A percentile compares a stretch with the other conserved stretches of the same genome.
Evolutionary conservation across 2,888 invertebrate genomes (phyloP).

Genomic region (Operophtera brumata): DNA sequence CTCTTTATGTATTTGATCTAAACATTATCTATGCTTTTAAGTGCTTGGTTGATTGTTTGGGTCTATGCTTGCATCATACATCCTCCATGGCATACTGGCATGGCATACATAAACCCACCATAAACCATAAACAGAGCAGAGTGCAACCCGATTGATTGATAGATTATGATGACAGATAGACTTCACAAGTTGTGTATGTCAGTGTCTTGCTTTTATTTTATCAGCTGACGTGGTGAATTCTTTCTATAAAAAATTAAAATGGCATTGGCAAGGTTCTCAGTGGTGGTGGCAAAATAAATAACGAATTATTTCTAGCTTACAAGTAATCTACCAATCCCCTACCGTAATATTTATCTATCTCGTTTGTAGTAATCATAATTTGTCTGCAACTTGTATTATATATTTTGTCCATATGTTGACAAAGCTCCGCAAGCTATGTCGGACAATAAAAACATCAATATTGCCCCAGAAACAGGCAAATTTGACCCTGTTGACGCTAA

Average conservation of each 20-base stretch:
- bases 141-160: too few species aligned
- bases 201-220: slow-evolving; percentile 1
- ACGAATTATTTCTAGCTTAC: not conserved
- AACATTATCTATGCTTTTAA: too few species aligned
- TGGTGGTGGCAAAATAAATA: slow-evolving; percentile 57
- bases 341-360: not conserved
- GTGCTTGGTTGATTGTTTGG: too few species aligned
- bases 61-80: too few species aligned
- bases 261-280: slow-evolving; percentile 49
- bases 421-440: slow-evolving; percentile 64
- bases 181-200: slow-evolving; percentile 11
- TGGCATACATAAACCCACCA: too few species aligned
- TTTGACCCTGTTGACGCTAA: slow-evolving; percentile 54
- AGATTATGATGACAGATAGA: too few species aligned
- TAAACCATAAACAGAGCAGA: too few species aligned
- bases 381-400: slow-evolving; percentile 15
- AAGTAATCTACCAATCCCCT: not conserved
- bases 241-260: slow-evolving; percentile 41
- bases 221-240: slow-evolving; percentile 48
- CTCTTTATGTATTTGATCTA: too few species aligned
- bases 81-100: too few species aligned
- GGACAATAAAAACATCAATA: slow-evolving; percentile 67
- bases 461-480: slow-evolving; percentile 58
- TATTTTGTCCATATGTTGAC: slow-evolving; percentile 61
- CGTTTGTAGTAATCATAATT: not conserved